Conservation (phyloP, 2,797 vertebrate genomes). For the Acanthurus lineatus region DNA sequence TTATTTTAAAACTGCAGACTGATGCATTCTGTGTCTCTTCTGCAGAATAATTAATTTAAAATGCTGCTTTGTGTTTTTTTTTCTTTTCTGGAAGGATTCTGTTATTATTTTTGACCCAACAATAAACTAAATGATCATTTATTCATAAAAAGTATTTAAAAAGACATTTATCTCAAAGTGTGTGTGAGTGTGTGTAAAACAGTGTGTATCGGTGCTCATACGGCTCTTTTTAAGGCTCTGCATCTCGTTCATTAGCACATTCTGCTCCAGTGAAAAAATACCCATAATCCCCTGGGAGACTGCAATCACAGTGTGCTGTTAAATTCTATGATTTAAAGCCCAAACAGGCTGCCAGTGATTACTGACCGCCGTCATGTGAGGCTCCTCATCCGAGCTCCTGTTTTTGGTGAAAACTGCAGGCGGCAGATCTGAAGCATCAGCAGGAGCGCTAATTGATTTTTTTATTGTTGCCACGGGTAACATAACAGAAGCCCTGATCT, state of each 20-base stretch:
- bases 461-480: constrained; percentile 12
- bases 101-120: background rate
- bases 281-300: constrained; percentile 34
- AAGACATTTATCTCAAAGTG: background rate
- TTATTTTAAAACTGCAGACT: background rate
- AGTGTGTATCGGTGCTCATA: background rate
- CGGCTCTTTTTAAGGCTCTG: constrained; percentile 12
- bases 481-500: background rate
- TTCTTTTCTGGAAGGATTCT: background rate
- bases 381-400: background rate
- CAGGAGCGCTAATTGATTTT: constrained; percentile 15
- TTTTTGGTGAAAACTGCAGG: background rate
- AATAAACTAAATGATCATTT: background rate
- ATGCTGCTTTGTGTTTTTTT: background rate
- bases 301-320: background rate
- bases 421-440: constrained; percentile 18
- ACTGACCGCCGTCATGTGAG: background rate
- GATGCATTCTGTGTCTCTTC: too few species aligned
- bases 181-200: constrained; percentile 3
- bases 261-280: constrained; percentile 19
- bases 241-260: constrained; percentile 10
- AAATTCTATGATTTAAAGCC: background rate
- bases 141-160: too few species aligned
- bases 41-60: too few species aligned
- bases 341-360: background rate